Base-by-base conservation (phyloP, 53 echinoderm and acorn worm species). In the Mesocentrotus franciscanus region DNA sequence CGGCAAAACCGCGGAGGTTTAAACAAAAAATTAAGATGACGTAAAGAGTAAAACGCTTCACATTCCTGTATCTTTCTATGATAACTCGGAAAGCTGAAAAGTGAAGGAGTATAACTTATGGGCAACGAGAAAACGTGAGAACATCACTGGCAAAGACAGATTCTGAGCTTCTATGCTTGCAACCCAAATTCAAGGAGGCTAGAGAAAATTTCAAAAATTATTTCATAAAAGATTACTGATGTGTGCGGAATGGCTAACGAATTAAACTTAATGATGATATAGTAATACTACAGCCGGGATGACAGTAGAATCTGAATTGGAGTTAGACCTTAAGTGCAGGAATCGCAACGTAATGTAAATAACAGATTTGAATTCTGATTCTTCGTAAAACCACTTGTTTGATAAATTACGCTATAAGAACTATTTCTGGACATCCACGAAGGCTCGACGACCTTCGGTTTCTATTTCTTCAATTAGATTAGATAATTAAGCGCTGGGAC, bases 321-420 rank as follows among this genome's bases (percentile, higher is more conserved):
- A 20, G 20, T 64, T 17, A 36, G 81, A 56, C 26, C 27, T 85
- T 0, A 85, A 85, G 49, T 55, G 1, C 58, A 27, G 58, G 27
- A 11, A 56, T 87, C 27, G 58, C 58, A 87, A 29, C 26, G 11
- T 8, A 79, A 79, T 79, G 35, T 15, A 42, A 8, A 42, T 12
- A 58, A 27, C 56, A 58, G 58, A 58, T 22, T 84, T 22, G 22
- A 87, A 57, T 87, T 11, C 58, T 26, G n/a, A 87, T 87, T 87
- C 29, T 58, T 57, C 58, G 58, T 10, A 87, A 87, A 87, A 87
- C 87, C 87, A 87, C 87, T 87, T 87, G 87, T 87, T 58, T 3
- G n/a, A 57, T n/a, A 87, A 84, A 12, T 36, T 84, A 84, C 84
- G 14, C 20, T 22, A 18, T 26, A 29, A 58, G 27, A 87, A 87